These are phyloP conservation scores for Micrastur ruficollis DNA, from an alignment of 2,797 vertebrate genomes.

Conservation along the genomic window DNA sequence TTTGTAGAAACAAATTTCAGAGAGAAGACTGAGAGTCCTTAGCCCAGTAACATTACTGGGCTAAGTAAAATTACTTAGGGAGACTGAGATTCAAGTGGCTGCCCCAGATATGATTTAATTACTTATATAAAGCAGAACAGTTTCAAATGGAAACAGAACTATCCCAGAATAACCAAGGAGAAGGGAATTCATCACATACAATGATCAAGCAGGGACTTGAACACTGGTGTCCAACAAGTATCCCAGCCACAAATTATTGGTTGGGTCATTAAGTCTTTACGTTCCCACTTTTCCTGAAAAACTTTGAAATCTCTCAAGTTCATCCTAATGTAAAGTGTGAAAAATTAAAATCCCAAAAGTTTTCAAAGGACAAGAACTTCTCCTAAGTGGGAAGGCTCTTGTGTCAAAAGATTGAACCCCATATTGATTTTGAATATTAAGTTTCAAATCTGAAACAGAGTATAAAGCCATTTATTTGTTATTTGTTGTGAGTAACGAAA, in stretches of 20 bases:
- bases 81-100: slow-evolving; percentile 5
- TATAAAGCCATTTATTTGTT: not conserved
- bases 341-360: not conserved
- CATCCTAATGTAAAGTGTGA: not conserved
- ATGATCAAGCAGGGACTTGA: not conserved
- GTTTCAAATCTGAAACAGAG: not conserved
- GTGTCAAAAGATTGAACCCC: not conserved
- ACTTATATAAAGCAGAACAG: not conserved
- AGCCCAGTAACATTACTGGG: slow-evolving; percentile 20
- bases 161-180: not conserved
- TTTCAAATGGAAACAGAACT: slow-evolving; percentile 9
- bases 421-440: not conserved
- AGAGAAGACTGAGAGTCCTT: not conserved
- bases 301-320: not conserved
- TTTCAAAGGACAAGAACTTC: not conserved
- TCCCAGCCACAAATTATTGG: not conserved
- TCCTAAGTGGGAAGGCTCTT: not conserved
- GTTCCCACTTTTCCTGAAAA: not conserved
- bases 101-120: slow-evolving; percentile 41
- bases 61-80: slow-evolving; percentile 27
- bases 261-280: not conserved
- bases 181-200: not conserved
- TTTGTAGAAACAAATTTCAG: not conserved
- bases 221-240: not conserved
- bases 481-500: not conserved